Evolutionary conservation across 2,113 vertebrate species (phyloP), one percentile per base, ranked within the genome.

Genomic region (Apteryx owenii): DNA sequence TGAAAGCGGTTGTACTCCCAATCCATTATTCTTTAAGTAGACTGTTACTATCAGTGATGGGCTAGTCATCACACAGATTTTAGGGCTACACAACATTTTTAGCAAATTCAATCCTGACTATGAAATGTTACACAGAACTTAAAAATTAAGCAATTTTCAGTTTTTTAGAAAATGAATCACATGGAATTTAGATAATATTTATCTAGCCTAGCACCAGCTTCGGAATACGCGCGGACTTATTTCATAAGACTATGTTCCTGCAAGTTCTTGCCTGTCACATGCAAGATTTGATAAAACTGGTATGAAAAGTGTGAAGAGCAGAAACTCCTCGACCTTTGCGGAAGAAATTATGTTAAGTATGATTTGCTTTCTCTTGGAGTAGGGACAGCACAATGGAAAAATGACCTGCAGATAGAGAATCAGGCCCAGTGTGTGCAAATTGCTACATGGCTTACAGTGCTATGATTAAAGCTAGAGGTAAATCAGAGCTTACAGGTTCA

Each of bases 291-390:
- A 93, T 94, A 89, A 77, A 85, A 46, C 9, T 89, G 20, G 28
- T 51, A 89, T 77, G 85, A 94, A 31, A 91, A 91, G 28, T 19
- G 70, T 31, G 40, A 62, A 54, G 58, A 93, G 17, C 75, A 95
- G 94, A 95, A 97, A 95, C 81, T 93, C 81, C 91, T 95, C 95
- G 81, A 86, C 79, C 88, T 95, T 66, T 84, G 42, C n/a, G 93
- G 40, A 91, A 58, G 28, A 62, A 81, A 71, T 89, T 28, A 20
- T 42, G 9, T 4, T 18, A 54, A 78, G 53, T 25, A 36, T 40
- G 46, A 68, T 66, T 91, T 80, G 4, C 42, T 95, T 95, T 93
- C 72, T 3, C n/a, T 78, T 92, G 92, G 76, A 89, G 38, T 1
- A 10, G 23, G 8, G 50, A 75, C 87, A 95, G 75, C 82, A 26